phyloP scores from a whole-genome alignment of 2,797 vertebrate genomes.

The Scolopax rusticola region DNA sequence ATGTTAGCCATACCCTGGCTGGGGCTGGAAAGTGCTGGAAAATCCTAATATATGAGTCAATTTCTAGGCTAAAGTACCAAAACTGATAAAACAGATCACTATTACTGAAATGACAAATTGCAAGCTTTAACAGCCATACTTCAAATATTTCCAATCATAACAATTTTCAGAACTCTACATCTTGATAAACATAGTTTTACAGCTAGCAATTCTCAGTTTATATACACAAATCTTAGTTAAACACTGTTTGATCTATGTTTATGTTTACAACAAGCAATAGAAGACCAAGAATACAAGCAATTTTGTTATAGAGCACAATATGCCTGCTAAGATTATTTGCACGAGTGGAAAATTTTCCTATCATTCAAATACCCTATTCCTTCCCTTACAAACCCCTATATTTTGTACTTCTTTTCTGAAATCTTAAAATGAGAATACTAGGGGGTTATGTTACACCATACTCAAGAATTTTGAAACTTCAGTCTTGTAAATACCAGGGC shows the following conservation, averaged over 20 bases:
- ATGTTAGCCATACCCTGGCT: not conserved
- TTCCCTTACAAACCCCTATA: not conserved
- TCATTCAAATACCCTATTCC: not conserved
- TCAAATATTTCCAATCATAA: not conserved
- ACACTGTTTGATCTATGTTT: slow-evolving; percentile 10
- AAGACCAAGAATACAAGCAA: not conserved
- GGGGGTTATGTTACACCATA: not conserved
- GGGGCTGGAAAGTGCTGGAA: not conserved
- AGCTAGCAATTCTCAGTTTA: not conserved
- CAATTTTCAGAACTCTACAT: not conserved
- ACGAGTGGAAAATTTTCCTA: not conserved
- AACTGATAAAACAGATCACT: not conserved
- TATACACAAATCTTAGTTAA: not conserved
- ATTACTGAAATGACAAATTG: not conserved
- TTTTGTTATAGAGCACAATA: not conserved
- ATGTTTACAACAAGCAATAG: slow-evolving; percentile 29
- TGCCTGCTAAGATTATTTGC: not conserved
- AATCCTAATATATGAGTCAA: not conserved
- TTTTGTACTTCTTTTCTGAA: not conserved
- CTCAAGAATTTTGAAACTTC: not conserved
- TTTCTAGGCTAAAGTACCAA: not conserved
- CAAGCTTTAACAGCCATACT: not conserved
- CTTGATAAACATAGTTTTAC: not conserved
- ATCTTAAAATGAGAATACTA: not conserved
- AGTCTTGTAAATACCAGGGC: not conserved